A percentile compares a stretch with the other conserved stretches of the same genome.
These are phyloP conservation scores for Pica pica DNA, from an alignment of 2,113 vertebrate genomes.

Conservation along the genomic window DNA sequence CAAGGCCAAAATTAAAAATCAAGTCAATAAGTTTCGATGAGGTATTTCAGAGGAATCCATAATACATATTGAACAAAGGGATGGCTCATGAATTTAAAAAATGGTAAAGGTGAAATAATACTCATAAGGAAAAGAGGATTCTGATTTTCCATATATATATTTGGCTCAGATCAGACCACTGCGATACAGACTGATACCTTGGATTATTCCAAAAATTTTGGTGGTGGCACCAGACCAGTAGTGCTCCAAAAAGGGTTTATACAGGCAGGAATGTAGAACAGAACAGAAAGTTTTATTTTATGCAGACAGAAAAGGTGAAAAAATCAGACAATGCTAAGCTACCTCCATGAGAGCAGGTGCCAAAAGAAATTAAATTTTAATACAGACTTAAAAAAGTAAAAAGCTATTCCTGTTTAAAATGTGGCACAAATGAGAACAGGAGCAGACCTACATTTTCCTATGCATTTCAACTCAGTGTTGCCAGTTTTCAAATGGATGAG, in stretches of 20 bases:
- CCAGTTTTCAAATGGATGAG: not conserved
- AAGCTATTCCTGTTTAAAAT: not conserved
- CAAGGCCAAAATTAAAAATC: not conserved
- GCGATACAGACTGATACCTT: not conserved
- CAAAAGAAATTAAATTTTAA: not conserved
- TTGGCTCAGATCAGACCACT: not conserved
- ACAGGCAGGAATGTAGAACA: not conserved
- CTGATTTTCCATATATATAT: not conserved
- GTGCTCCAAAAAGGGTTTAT: not conserved
- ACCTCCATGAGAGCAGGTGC: not conserved
- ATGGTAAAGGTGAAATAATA: not conserved
- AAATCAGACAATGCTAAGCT: not conserved
- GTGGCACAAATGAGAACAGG: not conserved
- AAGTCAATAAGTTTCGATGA: not conserved
- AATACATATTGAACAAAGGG: not conserved
- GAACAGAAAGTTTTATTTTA: not conserved
- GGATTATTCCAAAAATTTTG: not conserved
- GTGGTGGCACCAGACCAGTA: not conserved
- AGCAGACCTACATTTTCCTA: rapidly evolving
- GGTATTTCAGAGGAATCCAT: not conserved
- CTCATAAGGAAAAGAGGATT: not conserved
- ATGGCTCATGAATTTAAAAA: not conserved
- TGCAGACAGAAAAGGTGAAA: not conserved
- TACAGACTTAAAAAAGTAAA: not conserved
- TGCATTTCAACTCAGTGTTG: not conserved